Evolutionary conservation across 2,797 vertebrate species (phyloP).

Genomic region (Xenentodon cancila): DNA sequence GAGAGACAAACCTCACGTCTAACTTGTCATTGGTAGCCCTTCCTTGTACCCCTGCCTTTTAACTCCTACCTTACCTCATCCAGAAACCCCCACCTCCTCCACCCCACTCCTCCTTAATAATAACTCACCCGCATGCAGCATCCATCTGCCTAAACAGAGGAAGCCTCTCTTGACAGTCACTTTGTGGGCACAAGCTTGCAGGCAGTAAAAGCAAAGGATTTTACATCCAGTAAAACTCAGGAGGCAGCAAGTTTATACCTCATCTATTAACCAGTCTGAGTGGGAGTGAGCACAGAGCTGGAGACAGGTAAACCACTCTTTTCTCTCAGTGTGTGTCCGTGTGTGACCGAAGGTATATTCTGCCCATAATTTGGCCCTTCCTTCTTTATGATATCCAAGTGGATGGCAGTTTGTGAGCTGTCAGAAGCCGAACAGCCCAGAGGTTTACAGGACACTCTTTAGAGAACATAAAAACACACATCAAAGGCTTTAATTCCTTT

Average conservation of each 20-base stretch:
- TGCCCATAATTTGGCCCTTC: not conserved
- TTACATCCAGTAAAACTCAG: conserved; percentile 53
- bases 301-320: conserved; percentile 64
- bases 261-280: conserved; percentile 44
- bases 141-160: conserved; percentile 57
- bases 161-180: conserved; percentile 52
- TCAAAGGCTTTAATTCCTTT: too few relatives aligned
- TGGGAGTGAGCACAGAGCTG: conserved; percentile 45
- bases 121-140: conserved; percentile 54
- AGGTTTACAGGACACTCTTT: too few relatives aligned
- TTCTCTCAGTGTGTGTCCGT: conserved; percentile 30
- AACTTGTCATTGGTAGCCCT: conserved; percentile 65
- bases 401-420: not conserved
- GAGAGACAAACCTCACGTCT: conserved; percentile 49
- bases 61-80: conserved; percentile 52
- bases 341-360: conserved; percentile 10
- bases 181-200: conserved; percentile 42
- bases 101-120: conserved; percentile 52
- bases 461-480: too few relatives aligned
- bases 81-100: conserved; percentile 22
- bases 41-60: conserved; percentile 51
- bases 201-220: conserved; percentile 55
- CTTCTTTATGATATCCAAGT: conserved; percentile 19
- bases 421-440: too few relatives aligned
- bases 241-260: conserved; percentile 37